phyloP scores from a whole-genome alignment of 2,888 invertebrate genomes.

The Mythimna vitellina region DNA sequence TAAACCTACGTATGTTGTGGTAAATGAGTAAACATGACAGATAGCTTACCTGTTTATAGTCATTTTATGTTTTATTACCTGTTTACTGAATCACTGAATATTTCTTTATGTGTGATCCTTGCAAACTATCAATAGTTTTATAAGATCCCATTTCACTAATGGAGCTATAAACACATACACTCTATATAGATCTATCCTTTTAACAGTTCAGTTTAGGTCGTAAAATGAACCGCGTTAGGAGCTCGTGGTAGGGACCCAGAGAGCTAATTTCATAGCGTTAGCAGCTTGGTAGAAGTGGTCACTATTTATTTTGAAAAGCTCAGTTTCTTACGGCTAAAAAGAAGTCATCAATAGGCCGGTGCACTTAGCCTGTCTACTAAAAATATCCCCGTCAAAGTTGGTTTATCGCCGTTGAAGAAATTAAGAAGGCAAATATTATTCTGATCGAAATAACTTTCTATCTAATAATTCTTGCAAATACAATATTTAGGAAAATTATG shows the following conservation, averaged over 20 bases:
- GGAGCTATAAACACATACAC: no score
- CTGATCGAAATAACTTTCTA: slow-evolving; percentile 1
- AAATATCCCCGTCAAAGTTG: slow-evolving; percentile 21
- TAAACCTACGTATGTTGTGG: slow-evolving; percentile 29
- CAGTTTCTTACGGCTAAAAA: slow-evolving; percentile 27
- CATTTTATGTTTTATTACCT: slow-evolving; percentile 25
- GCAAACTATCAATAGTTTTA: neutral
- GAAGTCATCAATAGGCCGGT: slow-evolving; percentile 12
- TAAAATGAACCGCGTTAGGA: no score
- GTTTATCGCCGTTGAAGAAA: slow-evolving; percentile 21
- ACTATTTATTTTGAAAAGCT: slow-evolving; percentile 17
- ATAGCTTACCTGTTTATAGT: slow-evolving; percentile 17
- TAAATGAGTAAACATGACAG: slow-evolving; percentile 26
- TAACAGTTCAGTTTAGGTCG: no score
- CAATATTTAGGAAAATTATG: neutral
- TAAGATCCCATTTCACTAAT: neutral
- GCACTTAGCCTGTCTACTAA: slow-evolving; percentile 31
- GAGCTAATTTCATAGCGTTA: neutral
- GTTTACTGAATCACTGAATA: slow-evolving; percentile 8
- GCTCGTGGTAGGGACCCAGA: no score
- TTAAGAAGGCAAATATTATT: slow-evolving; percentile 18
- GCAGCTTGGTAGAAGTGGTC: neutral
- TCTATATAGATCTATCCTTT: no score
- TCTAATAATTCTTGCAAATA: slow-evolving; percentile 7
- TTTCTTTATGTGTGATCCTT: neutral